A percentile compares a stretch with the other conserved stretches of the same genome.
These are phyloP conservation scores for Heliconius eleuchia DNA, from an alignment of 1,140 invertebrate genomes.

Conservation along the genomic window DNA sequence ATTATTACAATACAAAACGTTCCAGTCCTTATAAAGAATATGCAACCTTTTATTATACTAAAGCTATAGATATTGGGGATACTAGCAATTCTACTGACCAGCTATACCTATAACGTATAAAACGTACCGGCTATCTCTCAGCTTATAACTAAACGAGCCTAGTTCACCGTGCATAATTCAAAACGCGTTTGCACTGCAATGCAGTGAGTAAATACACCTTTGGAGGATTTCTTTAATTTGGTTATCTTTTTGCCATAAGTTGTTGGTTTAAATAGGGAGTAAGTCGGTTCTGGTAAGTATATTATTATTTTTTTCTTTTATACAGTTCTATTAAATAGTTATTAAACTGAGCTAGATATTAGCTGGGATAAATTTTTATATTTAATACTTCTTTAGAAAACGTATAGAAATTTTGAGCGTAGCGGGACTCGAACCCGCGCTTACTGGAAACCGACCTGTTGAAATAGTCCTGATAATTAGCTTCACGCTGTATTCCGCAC, in stretches of 20 bases:
- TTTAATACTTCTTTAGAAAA: too few relatives aligned
- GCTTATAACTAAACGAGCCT: conserved; percentile 38
- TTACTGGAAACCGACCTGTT: too few relatives aligned
- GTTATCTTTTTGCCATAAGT: conserved; percentile 12
- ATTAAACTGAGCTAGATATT: too few relatives aligned
- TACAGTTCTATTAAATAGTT: too few relatives aligned
- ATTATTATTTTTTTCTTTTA: background rate
- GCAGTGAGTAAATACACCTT: conserved; percentile 40
- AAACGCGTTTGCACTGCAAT: conserved; percentile 44
- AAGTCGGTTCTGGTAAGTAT: background rate
- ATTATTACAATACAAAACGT: too few relatives aligned
- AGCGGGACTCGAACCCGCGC: too few relatives aligned
- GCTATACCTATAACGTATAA: background rate
- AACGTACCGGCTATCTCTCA: conserved; percentile 19
- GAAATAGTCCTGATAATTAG: too few relatives aligned
- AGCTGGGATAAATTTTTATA: too few relatives aligned
- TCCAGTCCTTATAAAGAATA: too few relatives aligned
- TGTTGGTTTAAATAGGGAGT: background rate
- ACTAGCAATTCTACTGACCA: background rate
- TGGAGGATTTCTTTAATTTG: conserved; percentile 30
- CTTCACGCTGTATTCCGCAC: too few relatives aligned
- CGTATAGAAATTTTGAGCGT: too few relatives aligned
- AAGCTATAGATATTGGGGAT: background rate
- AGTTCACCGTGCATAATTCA: conserved; percentile 47
- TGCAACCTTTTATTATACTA: background rate